Evolutionary conservation across 2,797 vertebrate genomes (phyloP).

Genomic region (Melopsittacus undulatus): DNA sequence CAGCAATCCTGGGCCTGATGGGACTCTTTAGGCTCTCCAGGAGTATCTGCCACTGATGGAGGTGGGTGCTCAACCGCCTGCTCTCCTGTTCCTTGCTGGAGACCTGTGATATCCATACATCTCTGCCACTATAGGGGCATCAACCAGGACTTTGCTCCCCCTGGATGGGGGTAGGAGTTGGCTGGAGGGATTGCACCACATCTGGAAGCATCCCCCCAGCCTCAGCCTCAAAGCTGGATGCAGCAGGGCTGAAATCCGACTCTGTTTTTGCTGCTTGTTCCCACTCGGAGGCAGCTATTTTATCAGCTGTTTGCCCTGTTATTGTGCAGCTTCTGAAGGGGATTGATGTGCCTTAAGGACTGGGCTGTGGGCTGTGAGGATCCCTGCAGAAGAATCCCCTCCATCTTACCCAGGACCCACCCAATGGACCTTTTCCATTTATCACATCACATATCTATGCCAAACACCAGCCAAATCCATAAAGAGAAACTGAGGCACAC

Average conservation of each 20-base stretch:
- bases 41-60: fast-evolving
- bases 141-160: background rate
- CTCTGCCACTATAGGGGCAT: background rate
- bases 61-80: background rate
- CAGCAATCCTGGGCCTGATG: background rate
- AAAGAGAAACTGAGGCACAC: background rate
- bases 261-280: background rate
- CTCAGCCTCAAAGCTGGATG: background rate
- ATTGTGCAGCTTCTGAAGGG: background rate
- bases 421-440: background rate
- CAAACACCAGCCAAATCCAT: background rate
- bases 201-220: background rate
- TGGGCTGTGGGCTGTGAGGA: background rate
- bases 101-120: background rate
- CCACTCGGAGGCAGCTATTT: background rate
- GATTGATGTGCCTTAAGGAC: background rate
- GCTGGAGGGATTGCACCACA: background rate
- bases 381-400: background rate
- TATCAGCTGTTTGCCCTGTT: conserved; percentile 11
- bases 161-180: background rate
- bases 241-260: background rate
- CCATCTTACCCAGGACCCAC: background rate
- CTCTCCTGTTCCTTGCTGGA: background rate
- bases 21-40: background rate
- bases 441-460: background rate